These are phyloP conservation scores for Drosophila rellima DNA, from an alignment of 2,888 invertebrate genomes.

Conservation along the genomic window DNA sequence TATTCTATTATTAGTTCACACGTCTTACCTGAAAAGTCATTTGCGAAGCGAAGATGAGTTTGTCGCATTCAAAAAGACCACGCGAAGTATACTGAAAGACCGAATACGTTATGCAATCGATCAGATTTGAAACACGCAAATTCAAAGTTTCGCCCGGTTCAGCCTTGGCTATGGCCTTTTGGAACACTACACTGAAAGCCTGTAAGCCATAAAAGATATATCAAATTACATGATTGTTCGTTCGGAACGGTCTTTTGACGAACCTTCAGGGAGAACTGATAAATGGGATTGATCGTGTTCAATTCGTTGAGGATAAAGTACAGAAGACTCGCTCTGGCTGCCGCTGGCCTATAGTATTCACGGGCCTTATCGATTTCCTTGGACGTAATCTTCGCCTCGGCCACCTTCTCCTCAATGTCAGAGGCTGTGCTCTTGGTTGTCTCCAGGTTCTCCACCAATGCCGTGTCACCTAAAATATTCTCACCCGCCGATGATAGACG, in stretches of 20 bases:
- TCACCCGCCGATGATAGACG: constrained; percentile 96
- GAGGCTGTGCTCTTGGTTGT: constrained; percentile 98
- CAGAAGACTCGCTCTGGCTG: constrained; percentile 95
- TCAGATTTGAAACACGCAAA: constrained; percentile 93
- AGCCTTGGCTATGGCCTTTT: constrained; percentile 96
- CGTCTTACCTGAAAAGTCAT: constrained; percentile 95
- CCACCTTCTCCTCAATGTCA: constrained; percentile 97
- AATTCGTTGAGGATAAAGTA: constrained; percentile 98
- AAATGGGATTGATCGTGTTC: constrained; percentile 98
- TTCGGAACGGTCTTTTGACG: neutral
- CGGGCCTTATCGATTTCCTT: constrained; percentile 96
- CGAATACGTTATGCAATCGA: constrained; percentile 97
- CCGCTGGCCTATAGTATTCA: constrained; percentile 92
- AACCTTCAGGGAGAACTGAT: constrained; percentile 97
- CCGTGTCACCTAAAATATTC: constrained; percentile 97
- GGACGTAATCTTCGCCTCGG: constrained; percentile 96
- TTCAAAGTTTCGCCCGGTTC: constrained; percentile 93
- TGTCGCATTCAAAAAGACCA: constrained; percentile 98
- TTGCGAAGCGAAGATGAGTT: constrained; percentile 97
- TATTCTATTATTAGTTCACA: no score
- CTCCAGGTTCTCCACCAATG: constrained; percentile 97
- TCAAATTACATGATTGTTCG: neutral
- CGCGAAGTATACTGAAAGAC: constrained; percentile 97
- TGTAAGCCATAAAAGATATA: constrained; percentile 76
- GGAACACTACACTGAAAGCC: constrained; percentile 99